Evolutionary conservation across 2,797 vertebrate species (phyloP).

Genomic region (Eulemur albifrons): DNA sequence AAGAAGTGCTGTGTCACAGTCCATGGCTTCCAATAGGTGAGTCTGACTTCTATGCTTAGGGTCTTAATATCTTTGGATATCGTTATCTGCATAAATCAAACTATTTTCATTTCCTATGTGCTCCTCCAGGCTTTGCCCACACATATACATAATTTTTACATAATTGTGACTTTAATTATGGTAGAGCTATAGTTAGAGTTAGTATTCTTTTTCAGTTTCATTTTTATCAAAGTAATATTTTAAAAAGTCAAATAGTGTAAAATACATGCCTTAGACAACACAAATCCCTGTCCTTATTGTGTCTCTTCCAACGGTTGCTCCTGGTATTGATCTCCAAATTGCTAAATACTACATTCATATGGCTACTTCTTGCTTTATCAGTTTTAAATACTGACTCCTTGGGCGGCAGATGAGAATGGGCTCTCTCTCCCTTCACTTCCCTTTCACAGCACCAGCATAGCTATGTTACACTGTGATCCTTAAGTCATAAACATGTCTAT

Average conservation of each 20-base stretch:
- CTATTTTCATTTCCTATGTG: background rate
- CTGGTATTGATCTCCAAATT: background rate
- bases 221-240: slow-evolving; percentile 17
- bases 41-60: background rate
- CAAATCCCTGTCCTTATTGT: background rate
- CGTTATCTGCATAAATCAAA: background rate
- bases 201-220: background rate
- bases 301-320: background rate
- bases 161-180: background rate
- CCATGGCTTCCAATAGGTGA: background rate
- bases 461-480: background rate
- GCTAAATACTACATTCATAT: background rate
- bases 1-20: background rate
- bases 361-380: background rate
- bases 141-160: background rate
- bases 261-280: background rate
- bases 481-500: background rate
- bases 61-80: background rate
- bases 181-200: background rate
- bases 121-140: background rate
- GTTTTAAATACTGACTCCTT: background rate
- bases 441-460: background rate
- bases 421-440: background rate
- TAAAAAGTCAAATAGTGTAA: background rate
- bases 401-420: background rate